Evolutionary conservation across 2,113 vertebrate genomes (phyloP), one percentile per base, ranked within the genome.

Genomic region (Scartelaos histophorus): DNA sequence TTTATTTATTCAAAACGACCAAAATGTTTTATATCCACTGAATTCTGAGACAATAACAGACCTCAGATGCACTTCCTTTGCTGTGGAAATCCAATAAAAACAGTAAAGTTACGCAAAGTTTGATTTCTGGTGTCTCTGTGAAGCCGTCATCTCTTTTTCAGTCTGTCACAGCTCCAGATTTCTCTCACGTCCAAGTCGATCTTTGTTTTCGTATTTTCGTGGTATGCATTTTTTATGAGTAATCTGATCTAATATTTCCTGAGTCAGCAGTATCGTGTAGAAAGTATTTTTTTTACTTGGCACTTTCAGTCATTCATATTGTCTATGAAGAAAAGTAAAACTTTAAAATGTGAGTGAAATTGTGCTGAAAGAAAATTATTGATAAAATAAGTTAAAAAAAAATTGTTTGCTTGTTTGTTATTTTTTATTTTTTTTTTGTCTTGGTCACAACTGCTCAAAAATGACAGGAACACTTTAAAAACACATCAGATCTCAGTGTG

Each of bases 211-310:
- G 43, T 47, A 34, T 78, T 78, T 67, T 67, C 73, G 67, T 5
- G n/a, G 74, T 76, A 82, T 89, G 75, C 72, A 89, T 87, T 73
- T 86, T 88, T 89, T 68, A 88, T 88, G 54, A 81, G 71, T 58
- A 58, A 67, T 74, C 75, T 82, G 69, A 76, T 82, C 73, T 80
- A 76, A 77, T 62, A 69, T 75, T 78, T 73, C n/a, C 22, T 74
- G 71, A 66, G 70, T 86, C 74, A 64, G 67, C 65, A 47, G 72
- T 62, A 70, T 60, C 71, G 71, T 67, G 46, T 73, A 74, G 76
- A 74, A 77, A 78, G 72, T 10, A 16, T 25, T 72, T 34, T 57
- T 51, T 67, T 3, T 46, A 17, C 24, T 7, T 10, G 38, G 69
- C 68, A 34, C 78, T 81, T 69, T 54, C 71, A 51, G 51, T 2